Conservation (phyloP, 2,113 vertebrate species). For the Lamprotornis superbus region DNA sequence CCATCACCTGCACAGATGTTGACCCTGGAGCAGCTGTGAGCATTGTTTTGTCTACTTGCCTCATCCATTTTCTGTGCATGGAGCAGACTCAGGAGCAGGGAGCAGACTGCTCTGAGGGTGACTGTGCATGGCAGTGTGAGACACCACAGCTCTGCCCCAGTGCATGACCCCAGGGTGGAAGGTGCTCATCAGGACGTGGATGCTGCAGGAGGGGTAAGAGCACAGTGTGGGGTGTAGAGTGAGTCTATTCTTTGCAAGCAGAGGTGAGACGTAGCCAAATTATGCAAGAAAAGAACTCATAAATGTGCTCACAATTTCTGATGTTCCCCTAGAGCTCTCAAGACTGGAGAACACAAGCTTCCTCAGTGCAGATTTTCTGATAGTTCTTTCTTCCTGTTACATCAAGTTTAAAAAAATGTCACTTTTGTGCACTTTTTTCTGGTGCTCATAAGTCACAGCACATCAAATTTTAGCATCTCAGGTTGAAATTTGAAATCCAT, state of each 20-base stretch:
- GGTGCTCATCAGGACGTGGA: fast-evolving
- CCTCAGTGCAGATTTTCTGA: not conserved
- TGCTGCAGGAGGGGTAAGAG: not conserved
- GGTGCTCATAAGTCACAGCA: not conserved
- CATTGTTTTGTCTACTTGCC: not conserved
- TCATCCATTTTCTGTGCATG: not conserved
- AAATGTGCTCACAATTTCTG: not conserved
- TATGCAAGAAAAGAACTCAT: not conserved
- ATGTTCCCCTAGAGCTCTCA: not conserved
- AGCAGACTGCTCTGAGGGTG: not conserved
- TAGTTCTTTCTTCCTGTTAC: not conserved
- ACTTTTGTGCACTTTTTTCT: not conserved
- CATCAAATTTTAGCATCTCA: not conserved
- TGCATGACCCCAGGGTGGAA: not conserved
- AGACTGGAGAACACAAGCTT: not conserved
- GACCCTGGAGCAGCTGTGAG: not conserved
- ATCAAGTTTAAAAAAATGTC: not conserved
- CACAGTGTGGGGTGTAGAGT: not conserved
- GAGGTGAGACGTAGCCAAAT: not conserved
- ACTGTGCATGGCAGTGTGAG: not conserved
- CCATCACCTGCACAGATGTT: not conserved
- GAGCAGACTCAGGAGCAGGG: not conserved
- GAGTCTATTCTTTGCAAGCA: not conserved
- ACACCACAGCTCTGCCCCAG: not conserved
- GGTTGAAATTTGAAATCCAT: not conserved